These are phyloP conservation scores for Hyppa rectilinea DNA, from an alignment of 2,888 invertebrate species.

Conservation along the genomic window DNA sequence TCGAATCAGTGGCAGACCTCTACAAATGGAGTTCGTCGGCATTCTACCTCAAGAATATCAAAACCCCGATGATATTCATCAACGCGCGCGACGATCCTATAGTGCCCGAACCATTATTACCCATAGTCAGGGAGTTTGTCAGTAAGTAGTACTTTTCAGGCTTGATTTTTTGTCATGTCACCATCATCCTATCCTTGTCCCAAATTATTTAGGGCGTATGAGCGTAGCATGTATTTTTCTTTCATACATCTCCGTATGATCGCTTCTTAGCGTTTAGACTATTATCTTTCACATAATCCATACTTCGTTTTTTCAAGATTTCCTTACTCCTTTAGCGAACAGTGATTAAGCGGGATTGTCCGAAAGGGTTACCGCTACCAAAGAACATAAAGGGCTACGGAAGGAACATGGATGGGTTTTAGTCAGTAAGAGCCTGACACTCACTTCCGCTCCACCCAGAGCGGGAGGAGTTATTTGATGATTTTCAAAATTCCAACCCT, in stretches of 20 bases:
- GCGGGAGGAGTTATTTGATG: too few species aligned
- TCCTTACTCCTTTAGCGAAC: neutral
- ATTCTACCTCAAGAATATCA: conserved; percentile 94
- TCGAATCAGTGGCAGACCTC: conserved; percentile 94
- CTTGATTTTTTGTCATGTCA: neutral
- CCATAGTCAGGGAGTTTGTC: conserved; percentile 93
- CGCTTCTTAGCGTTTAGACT: too few species aligned
- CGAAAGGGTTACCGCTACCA: too few species aligned
- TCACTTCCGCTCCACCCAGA: too few species aligned
- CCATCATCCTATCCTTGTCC: neutral
- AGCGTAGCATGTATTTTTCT: neutral
- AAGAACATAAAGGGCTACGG: too few species aligned
- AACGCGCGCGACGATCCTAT: conserved; percentile 98
- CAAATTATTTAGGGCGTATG: neutral
- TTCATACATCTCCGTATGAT: too few species aligned
- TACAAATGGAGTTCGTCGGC: conserved; percentile 96
- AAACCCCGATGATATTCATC: conserved; percentile 96
- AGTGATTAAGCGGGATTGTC: too few species aligned
- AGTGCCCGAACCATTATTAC: conserved; percentile 94
- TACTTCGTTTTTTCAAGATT: neutral
- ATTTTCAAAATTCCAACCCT: too few species aligned
- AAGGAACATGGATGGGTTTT: too few species aligned
- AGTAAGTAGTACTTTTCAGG: conserved; percentile 90
- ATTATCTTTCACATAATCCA: neutral
- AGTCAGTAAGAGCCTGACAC: too few species aligned